Evolutionary conservation across 2,113 vertebrate genomes (phyloP).

Genomic region (Sarotherodon lohbergeri): DNA sequence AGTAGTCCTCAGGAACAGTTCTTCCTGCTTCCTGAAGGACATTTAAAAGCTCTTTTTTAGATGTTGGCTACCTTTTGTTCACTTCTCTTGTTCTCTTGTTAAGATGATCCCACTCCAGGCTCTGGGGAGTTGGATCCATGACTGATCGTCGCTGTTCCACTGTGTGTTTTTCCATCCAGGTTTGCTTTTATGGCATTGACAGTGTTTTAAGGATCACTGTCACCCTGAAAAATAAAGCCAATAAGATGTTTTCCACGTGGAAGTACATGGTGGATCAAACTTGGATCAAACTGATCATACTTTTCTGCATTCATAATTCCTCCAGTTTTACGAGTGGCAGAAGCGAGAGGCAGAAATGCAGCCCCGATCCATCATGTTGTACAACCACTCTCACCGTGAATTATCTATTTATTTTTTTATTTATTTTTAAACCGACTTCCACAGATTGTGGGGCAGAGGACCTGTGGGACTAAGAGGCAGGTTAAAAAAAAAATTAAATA

Average conservation of each 20-base stretch:
- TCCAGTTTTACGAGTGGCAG: background rate
- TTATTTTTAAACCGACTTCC: background rate
- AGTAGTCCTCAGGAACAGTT: background rate
- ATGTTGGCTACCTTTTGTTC: background rate
- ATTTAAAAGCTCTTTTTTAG: background rate
- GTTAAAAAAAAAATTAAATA: background rate
- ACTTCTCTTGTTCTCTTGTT: background rate
- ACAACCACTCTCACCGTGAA: background rate
- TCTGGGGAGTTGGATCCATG: background rate
- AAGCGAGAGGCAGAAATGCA: background rate
- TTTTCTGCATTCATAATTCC: background rate
- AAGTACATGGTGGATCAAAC: background rate
- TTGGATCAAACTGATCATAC: background rate
- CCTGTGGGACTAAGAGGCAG: background rate
- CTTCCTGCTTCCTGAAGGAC: background rate
- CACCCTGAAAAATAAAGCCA: background rate
- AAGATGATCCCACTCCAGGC: background rate
- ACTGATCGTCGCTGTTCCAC: background rate
- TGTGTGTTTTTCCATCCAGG: background rate
- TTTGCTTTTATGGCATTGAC: background rate
- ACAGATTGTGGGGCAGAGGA: background rate
- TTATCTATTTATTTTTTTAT: background rate
- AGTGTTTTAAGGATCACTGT: rapidly evolving
- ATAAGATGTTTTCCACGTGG: background rate
- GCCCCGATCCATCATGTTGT: background rate